Base-by-base conservation (phyloP, 2,797 vertebrate species). In the Cossypha niveicapilla region DNA sequence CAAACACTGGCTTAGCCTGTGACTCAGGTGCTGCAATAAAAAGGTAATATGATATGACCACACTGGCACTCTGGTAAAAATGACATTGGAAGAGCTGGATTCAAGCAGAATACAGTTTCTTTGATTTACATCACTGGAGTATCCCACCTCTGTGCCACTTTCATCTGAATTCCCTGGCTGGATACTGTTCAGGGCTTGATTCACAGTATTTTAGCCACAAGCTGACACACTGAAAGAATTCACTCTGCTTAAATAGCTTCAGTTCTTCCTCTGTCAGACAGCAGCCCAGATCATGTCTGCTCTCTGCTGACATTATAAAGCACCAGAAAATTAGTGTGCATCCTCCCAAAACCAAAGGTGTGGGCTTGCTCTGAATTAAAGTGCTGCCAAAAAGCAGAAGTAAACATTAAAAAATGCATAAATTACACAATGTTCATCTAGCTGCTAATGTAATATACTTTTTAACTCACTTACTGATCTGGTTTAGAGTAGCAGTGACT, bases 351-450 rank as follows among this genome's bases (percentile, higher is more conserved):
- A 78, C 66, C 80, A 66, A 87, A 94, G 90, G 72, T 86, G 76
- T 88, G 74, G 90, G 93, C 88, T 85, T 86, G 67, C 48, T 94
- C 77, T 86, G 56, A 61, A 86, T 82, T 67, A 35, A 83, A 94
- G 48, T 10, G n/a, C 86, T 95, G 92, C 93, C 92, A 93, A 76
- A 93, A 88, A 73, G 41, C 63, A 81, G 41, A 88, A 92, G n/a
- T 27, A 77, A 94, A 61, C 67, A 60, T 63, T 84, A 44, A 79
- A 63, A 90, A 76, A 41, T 39, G 44, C 66, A 70, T 62, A 66
- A 91, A 90, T 83, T 70, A 86, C 87, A 91, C 57, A 77, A 73
- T 30, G 45, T 67, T 93, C 42, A 74, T 48, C 37, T 15, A 54
- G 54, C n/a, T 83, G 61, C 12, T 35, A 78, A 54, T 10, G 48